Conservation (phyloP, 2,113 vertebrate genomes). For the Tachysurus fulvidraco region DNA sequence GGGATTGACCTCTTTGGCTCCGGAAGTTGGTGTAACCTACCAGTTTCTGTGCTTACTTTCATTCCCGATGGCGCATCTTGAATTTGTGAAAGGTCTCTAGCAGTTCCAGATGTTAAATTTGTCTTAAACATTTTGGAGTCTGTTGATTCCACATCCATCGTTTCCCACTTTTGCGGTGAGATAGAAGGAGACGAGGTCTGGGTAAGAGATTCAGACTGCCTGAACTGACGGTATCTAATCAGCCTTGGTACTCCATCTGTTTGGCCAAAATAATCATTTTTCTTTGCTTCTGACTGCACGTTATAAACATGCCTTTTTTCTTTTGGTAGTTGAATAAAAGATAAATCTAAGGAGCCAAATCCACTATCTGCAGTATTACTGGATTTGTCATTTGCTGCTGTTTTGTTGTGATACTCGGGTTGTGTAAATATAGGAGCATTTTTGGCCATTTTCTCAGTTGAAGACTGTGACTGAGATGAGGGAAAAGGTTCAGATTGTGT, state of each 20-base stretch:
- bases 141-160: background rate
- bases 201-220: background rate
- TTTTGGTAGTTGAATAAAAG: background rate
- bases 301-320: background rate
- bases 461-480: background rate
- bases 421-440: background rate
- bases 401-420: too few relatives aligned
- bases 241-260: slow-evolving; percentile 30
- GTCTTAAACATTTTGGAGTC: background rate
- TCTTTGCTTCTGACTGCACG: background rate
- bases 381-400: background rate
- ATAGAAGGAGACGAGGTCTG: background rate
- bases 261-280: background rate
- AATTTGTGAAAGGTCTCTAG: background rate
- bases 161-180: background rate
- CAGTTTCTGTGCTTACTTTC: slow-evolving; percentile 3
- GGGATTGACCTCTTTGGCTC: background rate
- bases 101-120: background rate
- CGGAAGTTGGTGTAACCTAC: background rate
- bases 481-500: slow-evolving; percentile 13
- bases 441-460: background rate
- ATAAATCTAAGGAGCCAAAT: background rate
- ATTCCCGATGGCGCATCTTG: background rate
- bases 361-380: background rate
- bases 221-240: background rate